phyloP scores from a whole-genome alignment of 1,140 invertebrate species.

The Drosophila azteca region DNA sequence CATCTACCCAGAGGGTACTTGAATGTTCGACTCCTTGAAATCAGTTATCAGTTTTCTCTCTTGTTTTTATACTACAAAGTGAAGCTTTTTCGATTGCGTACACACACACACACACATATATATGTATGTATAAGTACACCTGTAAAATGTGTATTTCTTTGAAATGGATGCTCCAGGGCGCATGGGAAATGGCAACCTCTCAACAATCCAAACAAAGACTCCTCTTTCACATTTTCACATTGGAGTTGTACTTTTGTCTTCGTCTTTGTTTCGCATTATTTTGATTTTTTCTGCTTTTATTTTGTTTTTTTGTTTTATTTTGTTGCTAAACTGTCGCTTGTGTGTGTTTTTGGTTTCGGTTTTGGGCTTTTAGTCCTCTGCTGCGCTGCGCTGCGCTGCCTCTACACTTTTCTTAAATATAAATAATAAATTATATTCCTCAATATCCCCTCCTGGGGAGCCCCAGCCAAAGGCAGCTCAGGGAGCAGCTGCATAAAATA shows the following conservation, averaged over 20 bases:
- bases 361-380: neutral
- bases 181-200: slow-evolving; percentile 8
- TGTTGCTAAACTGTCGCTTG: slow-evolving; percentile 30
- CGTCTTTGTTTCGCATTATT: slow-evolving; percentile 39
- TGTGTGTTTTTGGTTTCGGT: slow-evolving; percentile 7
- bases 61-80: neutral
- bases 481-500: neutral
- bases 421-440: slow-evolving; percentile 57
- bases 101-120: neutral
- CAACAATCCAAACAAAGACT: slow-evolving; percentile 44
- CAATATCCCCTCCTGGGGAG: slow-evolving; percentile 27
- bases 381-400: neutral
- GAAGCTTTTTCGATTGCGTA: slow-evolving; percentile 4
- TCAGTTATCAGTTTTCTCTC: no score
- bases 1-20: no score
- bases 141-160: slow-evolving; percentile 7
- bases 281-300: slow-evolving; percentile 22
- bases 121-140: slow-evolving; percentile 20
- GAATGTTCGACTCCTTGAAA: no score
- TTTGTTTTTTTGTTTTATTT: slow-evolving; percentile 1
- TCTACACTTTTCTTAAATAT: slow-evolving; percentile 36
- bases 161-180: neutral
- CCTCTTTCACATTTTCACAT: slow-evolving; percentile 22
- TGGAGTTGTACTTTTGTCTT: slow-evolving; percentile 27
- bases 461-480: neutral